These are phyloP conservation scores for Ceryle rudis DNA, from an alignment of 2,797 vertebrate species.

Conservation along the genomic window DNA sequence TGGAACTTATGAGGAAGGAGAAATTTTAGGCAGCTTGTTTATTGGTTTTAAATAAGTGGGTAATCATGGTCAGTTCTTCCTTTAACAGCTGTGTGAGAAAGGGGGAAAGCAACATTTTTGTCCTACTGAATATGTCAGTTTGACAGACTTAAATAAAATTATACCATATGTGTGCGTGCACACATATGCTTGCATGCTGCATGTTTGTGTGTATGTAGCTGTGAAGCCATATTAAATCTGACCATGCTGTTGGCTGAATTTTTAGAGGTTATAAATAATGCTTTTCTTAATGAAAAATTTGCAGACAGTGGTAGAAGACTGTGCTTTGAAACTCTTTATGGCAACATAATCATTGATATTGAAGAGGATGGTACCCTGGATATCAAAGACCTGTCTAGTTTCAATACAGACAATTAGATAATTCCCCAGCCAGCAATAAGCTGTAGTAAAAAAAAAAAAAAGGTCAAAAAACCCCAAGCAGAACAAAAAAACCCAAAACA, in stretches of 20 bases:
- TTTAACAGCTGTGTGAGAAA: not conserved
- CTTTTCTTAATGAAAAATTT: not conserved
- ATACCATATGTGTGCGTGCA: no score
- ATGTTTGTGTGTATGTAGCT: not conserved
- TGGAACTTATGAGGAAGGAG: not conserved
- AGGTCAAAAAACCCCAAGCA: not conserved
- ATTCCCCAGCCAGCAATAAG: not conserved
- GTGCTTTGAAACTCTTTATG: not conserved
- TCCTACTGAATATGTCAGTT: not conserved
- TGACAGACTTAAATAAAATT: not conserved
- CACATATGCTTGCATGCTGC: not conserved
- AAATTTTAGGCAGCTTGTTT: not conserved
- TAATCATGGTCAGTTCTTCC: not conserved
- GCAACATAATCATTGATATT: not conserved
- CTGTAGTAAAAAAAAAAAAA: not conserved
- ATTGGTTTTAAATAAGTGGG: not conserved
- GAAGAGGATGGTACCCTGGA: not conserved
- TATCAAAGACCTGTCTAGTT: not conserved
- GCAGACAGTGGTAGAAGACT: not conserved
- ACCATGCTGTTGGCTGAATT: not conserved
- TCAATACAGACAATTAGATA: not conserved
- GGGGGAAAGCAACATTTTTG: not conserved
- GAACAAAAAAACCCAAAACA: fast-evolving
- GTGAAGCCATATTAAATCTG: not conserved
- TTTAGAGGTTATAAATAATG: not conserved